Base-by-base conservation (phyloP, 2,797 vertebrate genomes). In the Euthynnus affinis region DNA sequence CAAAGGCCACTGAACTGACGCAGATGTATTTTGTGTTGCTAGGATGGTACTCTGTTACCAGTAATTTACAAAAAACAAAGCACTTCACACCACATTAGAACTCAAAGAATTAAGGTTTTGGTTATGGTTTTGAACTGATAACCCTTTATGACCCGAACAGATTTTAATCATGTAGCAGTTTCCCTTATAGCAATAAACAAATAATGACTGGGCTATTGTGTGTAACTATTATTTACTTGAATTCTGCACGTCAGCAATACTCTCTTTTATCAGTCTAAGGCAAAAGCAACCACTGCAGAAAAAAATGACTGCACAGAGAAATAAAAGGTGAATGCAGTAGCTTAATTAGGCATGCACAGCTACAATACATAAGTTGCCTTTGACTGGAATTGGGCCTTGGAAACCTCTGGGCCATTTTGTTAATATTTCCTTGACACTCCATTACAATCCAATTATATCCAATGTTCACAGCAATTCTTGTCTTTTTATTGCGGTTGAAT, bases 391-490 rank as follows among this genome's bases (percentile, higher is more conserved):
- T 76, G 53, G 59, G 22, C 29, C 34, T 73, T 53, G 53, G 63
- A 85, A 74, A 83, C 80, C 83, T 83, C 59, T 57, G 58, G 78
- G 85, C 72, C 46, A 59, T 82, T 85, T 74, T 74, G 87, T 90
- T 89, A 85, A 88, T 88, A 89, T 91, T 84, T 84, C 53, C 37
- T 78, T 84, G 76, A 91, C 77, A 87, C 81, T 84, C 80, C 75
- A 92, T 92, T 91, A 88, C 79, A 84, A 81, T 85, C 84, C 90
- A 93, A 92, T 94, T 92, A 93, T 58, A 81, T 52, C 65, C 68
- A 75, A 44, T 49, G 64, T 92, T 90, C 82, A 78, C 52, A 76
- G 82, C 78, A 73, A 79, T 86, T 69, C 58, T 72, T 64, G 74
- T 67, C 46, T 85, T 83, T 89, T 80, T 74, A 86, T 78, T 88